These are phyloP conservation scores for Dynastes grantii DNA, from an alignment of 2,888 invertebrate genomes.

Conservation along the genomic window DNA sequence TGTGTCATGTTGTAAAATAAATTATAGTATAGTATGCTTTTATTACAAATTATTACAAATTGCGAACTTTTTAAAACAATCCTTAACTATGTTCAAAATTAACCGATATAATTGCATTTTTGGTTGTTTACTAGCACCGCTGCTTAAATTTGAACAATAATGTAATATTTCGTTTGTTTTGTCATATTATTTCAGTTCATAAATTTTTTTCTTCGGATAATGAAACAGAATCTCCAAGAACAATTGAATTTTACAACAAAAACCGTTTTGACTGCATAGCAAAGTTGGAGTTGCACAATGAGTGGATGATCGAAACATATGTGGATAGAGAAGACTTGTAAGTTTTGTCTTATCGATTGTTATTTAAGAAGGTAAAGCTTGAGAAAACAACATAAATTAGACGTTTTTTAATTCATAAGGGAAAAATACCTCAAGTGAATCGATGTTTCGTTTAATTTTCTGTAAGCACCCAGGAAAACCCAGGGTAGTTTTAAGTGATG, in stretches of 20 bases:
- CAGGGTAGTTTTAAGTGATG: too few species aligned
- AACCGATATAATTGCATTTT: too few species aligned
- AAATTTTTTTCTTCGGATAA: conserved; percentile 64
- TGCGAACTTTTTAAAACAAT: too few species aligned
- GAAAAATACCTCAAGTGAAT: not conserved
- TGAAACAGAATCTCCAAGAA: conserved; percentile 66
- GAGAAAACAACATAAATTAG: conserved; percentile 44
- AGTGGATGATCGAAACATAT: conserved; percentile 75
- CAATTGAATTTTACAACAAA: conserved; percentile 72
- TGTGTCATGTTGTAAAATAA: too few species aligned
- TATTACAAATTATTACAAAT: too few species aligned
- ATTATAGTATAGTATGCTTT: too few species aligned
- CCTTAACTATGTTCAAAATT: too few species aligned
- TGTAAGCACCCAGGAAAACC: too few species aligned
- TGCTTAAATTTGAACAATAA: too few species aligned
- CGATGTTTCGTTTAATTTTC: too few species aligned
- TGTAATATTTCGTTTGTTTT: too few species aligned
- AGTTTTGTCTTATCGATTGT: conserved; percentile 25
- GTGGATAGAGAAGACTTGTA: conserved; percentile 73
- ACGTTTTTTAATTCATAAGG: conserved; percentile 58
- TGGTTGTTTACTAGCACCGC: too few species aligned
- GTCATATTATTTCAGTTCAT: conserved; percentile 65
- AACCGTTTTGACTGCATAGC: conserved; percentile 82
- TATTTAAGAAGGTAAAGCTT: not conserved
- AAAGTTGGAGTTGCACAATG: conserved; percentile 73